A percentile compares a stretch with the other conserved stretches of the same genome.
Conservation (phyloP, 2,797 vertebrate genomes). For the Salarias fasciatus region DNA sequence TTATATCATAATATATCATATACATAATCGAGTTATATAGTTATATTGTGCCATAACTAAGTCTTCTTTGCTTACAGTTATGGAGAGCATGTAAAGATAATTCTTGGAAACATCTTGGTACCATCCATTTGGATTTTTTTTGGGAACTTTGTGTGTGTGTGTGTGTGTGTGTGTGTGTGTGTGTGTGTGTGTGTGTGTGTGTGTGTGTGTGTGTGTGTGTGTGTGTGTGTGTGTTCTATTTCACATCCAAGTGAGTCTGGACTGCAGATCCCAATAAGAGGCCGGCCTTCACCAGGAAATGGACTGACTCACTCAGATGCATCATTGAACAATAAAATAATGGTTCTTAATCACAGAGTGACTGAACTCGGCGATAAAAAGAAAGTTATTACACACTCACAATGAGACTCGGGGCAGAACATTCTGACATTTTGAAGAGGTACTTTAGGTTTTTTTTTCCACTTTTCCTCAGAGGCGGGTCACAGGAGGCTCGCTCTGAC, state of each 20-base stretch:
- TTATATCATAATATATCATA: too few species aligned
- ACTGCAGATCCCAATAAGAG: slow-evolving; percentile 2
- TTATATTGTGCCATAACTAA: too few species aligned
- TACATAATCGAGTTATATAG: too few species aligned
- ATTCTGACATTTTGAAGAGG: slow-evolving; percentile 9
- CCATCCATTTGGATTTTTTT: too few species aligned
- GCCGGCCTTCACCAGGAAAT: not conserved
- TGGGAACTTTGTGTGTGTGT: too few species aligned
- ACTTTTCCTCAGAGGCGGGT: not conserved
- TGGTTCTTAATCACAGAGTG: not conserved
- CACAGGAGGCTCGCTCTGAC: not conserved
- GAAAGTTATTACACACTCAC: too few species aligned
- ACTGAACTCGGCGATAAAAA: not conserved
- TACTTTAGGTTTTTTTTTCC: slow-evolving; percentile 1
- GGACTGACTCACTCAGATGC: slow-evolving; percentile 10
- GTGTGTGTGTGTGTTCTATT: not conserved
- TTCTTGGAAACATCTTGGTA: too few species aligned
- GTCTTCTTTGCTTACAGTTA: too few species aligned
- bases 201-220: too few species aligned
- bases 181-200: too few species aligned
- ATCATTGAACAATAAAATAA: not conserved
- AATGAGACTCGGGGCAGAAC: not conserved
- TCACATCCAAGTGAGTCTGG: not conserved
- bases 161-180: too few species aligned
- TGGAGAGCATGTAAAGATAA: too few species aligned